Percentiles rank a stretch among this genome's conserved stretches.
phyloP scores from a whole-genome alignment of 1,140 invertebrate species.

The Conus ventricosus region DNA sequence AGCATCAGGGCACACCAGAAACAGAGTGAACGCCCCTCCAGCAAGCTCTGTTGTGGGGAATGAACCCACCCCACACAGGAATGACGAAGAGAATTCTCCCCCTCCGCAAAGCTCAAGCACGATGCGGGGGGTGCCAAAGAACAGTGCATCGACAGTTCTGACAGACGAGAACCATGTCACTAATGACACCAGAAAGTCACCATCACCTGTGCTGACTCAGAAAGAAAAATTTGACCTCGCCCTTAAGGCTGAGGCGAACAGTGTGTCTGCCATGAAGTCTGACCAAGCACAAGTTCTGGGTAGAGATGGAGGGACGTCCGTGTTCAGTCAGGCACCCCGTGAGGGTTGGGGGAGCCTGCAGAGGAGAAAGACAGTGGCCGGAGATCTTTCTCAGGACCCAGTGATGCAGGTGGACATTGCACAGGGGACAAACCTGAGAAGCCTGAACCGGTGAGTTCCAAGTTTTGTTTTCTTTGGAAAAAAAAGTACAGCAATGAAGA shows the following conservation, averaged over 20 bases:
- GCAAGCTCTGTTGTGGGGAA: too few relatives aligned
- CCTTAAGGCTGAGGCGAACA: slow-evolving; percentile 16
- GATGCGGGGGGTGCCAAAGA: too few relatives aligned
- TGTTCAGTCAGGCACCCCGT: background rate
- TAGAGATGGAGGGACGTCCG: background rate
- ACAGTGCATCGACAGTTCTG: background rate
- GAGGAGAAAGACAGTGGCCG: background rate
- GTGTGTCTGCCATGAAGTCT: background rate
- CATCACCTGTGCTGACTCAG: background rate
- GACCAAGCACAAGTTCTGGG: background rate
- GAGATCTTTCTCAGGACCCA: background rate
- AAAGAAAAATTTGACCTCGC: slow-evolving; percentile 54
- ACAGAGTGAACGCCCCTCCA: too few relatives aligned
- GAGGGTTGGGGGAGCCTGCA: background rate
- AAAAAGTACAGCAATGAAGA: too few relatives aligned
- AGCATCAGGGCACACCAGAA: background rate
- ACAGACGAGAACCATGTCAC: background rate
- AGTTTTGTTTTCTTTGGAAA: too few relatives aligned
- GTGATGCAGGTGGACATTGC: background rate
- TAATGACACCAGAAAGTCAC: background rate
- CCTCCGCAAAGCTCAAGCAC: too few relatives aligned
- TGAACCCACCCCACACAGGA: too few relatives aligned
- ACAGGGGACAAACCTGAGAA: too few relatives aligned
- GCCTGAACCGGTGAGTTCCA: too few relatives aligned
- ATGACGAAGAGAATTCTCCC: too few relatives aligned